Evolutionary conservation across 2,888 invertebrate species (phyloP).

Genomic region (Sisyra terminalis): DNA sequence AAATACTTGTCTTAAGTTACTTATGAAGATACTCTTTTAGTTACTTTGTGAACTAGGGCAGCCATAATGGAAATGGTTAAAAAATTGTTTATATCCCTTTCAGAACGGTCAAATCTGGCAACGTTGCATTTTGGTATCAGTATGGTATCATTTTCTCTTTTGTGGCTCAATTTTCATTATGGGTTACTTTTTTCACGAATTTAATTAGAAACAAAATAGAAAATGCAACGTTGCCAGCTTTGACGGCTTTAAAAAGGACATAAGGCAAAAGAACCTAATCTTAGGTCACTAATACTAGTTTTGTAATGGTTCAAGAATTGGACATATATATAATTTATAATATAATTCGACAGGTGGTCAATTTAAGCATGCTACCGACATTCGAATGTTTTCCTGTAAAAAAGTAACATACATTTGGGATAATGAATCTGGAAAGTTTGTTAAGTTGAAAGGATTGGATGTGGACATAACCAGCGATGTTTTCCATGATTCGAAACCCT

Average conservation of each 20-base stretch:
- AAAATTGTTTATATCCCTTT: no score
- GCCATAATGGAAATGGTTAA: no score
- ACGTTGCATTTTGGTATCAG: no score
- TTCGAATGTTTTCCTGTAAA: slow-evolving; percentile 36
- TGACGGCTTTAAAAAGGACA: no score
- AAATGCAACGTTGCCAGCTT: no score
- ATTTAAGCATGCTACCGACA: slow-evolving; percentile 4
- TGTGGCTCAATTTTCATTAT: no score
- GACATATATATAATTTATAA: neutral
- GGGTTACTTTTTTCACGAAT: no score
- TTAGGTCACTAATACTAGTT: neutral
- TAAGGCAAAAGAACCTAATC: neutral
- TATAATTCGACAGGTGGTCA: slow-evolving; percentile 3
- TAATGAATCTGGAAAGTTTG: slow-evolving; percentile 42
- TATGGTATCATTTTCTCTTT: neutral
- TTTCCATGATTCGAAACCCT: slow-evolving; percentile 43
- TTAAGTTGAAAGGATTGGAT: slow-evolving; percentile 58
- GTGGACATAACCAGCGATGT: slow-evolving; percentile 41
- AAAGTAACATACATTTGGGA: slow-evolving; percentile 78
- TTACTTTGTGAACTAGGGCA: no score
- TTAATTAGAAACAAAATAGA: no score
- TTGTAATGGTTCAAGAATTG: neutral
- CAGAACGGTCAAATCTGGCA: no score
- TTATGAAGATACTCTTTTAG: no score
- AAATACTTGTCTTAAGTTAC: no score